A percentile compares a stretch with the other conserved stretches of the same genome.
phyloP scores from a whole-genome alignment of 2,888 invertebrate species.

The Maniola hyperantus region DNA sequence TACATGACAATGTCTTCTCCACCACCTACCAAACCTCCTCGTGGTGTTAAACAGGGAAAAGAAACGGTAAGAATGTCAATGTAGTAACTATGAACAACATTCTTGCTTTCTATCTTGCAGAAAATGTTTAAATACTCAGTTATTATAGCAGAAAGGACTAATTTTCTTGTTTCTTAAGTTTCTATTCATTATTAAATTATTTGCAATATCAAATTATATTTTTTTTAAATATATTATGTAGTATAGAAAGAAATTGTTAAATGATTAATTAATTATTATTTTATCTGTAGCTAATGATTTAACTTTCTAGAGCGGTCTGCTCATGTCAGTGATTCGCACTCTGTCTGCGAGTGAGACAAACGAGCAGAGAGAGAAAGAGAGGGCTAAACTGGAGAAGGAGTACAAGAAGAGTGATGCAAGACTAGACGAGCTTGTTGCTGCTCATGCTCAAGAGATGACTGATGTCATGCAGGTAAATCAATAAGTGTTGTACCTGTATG shows the following conservation, averaged over 20 bases:
- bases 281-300: no score
- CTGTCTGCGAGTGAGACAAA: constrained; percentile 96
- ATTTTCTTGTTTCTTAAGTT: neutral
- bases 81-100: neutral
- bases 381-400: constrained; percentile 95
- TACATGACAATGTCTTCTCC: constrained; percentile 80
- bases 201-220: no score
- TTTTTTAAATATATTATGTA: no score
- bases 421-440: constrained; percentile 93
- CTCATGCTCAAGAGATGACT: constrained; percentile 93
- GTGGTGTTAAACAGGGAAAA: constrained; percentile 92
- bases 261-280: no score
- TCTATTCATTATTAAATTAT: no score
- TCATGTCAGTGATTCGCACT: constrained; percentile 97
- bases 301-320: constrained; percentile 86
- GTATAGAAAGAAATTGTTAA: no score
- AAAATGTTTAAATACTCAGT: neutral
- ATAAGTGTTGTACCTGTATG: neutral
- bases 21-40: constrained; percentile 92
- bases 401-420: constrained; percentile 95
- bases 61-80: constrained; percentile 86
- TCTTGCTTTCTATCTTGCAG: neutral
- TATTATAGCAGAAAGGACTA: neutral
- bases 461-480: constrained; percentile 86
- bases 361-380: constrained; percentile 96